Base-by-base conservation (phyloP, 2,888 invertebrate genomes). In the Smittia sp. region DNA sequence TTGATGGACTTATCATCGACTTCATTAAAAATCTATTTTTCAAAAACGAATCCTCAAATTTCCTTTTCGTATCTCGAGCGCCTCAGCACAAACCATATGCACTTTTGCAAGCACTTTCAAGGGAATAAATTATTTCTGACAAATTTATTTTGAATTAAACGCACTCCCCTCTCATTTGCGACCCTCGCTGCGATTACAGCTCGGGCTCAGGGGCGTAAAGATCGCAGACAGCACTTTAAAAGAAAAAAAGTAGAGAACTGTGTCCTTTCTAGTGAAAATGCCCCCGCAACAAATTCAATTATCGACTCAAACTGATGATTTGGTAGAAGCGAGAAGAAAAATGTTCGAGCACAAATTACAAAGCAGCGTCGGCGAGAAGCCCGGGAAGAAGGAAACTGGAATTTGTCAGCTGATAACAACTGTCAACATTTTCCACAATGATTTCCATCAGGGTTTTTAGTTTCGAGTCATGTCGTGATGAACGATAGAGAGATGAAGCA, bases 51-150 rank as follows among this genome's bases (percentile, higher is more conserved):
- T 6, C 46, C 15, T 46, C 46, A 46, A 11, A 46, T 46, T 46
- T 46, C 46, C n/a, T 15, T 32, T 32, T n/a, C n/a, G n/a, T 46
- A 46, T 15, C 3, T 2, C 6, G 11, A 46, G 46, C 2, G 46
- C 2, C n/a, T 46, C n/a, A 46, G n/a, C 46, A 13, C 7, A 39
- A 39, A 39, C 39, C 39, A 46, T 46, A 46, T 46, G 46, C 46
- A 46, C 46, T 46, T 46, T 46, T 46, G 15, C 46, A 15, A n/a
- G 46, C 46, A 46, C 46, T 46, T 46, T 46, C 4, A 32, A 32
- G 46, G 46, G 46, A 72, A 72, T 72, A 72, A 58, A 72, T 72
- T 72, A 62, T 72, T 72, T 62, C 72, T 72, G 72, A 62, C 72
- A 72, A 72, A 72, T 72, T 72, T 72, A 38, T 54, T 72, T 72